phyloP scores from a whole-genome alignment of 2,888 invertebrate species.

The Heliothis peltigera region DNA sequence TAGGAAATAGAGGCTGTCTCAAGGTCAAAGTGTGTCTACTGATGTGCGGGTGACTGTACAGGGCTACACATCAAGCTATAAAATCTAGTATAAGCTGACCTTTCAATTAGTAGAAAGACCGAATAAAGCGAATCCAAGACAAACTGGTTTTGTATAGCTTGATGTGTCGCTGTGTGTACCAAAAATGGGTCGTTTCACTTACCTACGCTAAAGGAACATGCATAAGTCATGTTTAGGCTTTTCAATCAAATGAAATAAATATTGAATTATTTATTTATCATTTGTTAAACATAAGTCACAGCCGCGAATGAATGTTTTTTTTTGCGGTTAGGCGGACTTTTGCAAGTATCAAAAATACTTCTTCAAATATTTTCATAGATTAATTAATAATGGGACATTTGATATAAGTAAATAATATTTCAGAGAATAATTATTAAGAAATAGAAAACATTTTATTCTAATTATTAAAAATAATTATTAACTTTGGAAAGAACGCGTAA shows the following conservation, averaged over 20 bases:
- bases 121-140: too few relatives aligned
- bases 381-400: too few relatives aligned
- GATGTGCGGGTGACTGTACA: too few relatives aligned
- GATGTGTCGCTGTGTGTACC: too few relatives aligned
- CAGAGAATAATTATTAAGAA: background rate
- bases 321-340: constrained; percentile 38
- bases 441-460: background rate
- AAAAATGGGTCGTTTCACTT: constrained; percentile 29
- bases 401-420: background rate
- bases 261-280: constrained; percentile 3
- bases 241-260: constrained; percentile 11
- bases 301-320: background rate
- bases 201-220: constrained; percentile 50
- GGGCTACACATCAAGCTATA: too few relatives aligned
- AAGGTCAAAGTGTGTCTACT: too few relatives aligned
- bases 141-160: too few relatives aligned
- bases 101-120: too few relatives aligned
- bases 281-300: constrained; percentile 10
- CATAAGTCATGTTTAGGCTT: constrained; percentile 23
- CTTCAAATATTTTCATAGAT: background rate
- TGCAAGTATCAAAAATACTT: background rate
- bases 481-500: constrained; percentile 40
- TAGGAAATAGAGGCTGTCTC: too few relatives aligned
- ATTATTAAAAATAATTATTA: constrained; percentile 2
- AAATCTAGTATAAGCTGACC: too few relatives aligned